A percentile compares a stretch with the other conserved stretches of the same genome.
phyloP scores from a whole-genome alignment of 2,113 vertebrate genomes.

The Caranx melampygus region DNA sequence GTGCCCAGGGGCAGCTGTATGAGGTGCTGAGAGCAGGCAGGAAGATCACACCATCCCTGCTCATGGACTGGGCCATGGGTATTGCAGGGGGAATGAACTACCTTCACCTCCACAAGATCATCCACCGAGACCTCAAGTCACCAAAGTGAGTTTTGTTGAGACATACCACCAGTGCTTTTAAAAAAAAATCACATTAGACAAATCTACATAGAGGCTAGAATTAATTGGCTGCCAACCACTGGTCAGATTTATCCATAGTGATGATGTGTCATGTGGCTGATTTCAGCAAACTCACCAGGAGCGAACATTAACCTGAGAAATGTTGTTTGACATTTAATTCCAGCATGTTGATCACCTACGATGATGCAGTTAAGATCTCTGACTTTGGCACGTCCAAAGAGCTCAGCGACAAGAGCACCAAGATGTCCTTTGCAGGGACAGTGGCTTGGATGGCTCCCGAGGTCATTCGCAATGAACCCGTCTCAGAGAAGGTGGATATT shows the following conservation, averaged over 20 bases:
- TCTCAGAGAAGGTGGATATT: slow-evolving; percentile 99
- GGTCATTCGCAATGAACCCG: slow-evolving; percentile 97
- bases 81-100: slow-evolving; percentile 99
- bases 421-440: slow-evolving; percentile 98
- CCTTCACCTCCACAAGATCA: slow-evolving; percentile 99
- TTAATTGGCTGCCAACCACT: neutral
- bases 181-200: neutral
- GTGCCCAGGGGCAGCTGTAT: slow-evolving; percentile 98
- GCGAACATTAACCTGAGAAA: neutral
- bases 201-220: neutral
- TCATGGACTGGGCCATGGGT: slow-evolving; percentile 99
- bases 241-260: neutral
- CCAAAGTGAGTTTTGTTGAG: slow-evolving; percentile 87
- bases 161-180: neutral
- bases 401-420: slow-evolving; percentile 98
- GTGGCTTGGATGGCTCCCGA: slow-evolving; percentile 99
- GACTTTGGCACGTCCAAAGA: slow-evolving; percentile 99
- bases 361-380: slow-evolving; percentile 98
- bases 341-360: slow-evolving; percentile 98
- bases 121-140: slow-evolving; percentile 98
- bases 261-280: too few relatives aligned
- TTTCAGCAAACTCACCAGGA: neutral
- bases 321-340: slow-evolving; percentile 5
- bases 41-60: slow-evolving; percentile 93
- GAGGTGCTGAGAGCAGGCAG: slow-evolving; percentile 97